Conservation (phyloP, 2,888 invertebrate species). For the Cataglyphis rosenhaueri region DNA sequence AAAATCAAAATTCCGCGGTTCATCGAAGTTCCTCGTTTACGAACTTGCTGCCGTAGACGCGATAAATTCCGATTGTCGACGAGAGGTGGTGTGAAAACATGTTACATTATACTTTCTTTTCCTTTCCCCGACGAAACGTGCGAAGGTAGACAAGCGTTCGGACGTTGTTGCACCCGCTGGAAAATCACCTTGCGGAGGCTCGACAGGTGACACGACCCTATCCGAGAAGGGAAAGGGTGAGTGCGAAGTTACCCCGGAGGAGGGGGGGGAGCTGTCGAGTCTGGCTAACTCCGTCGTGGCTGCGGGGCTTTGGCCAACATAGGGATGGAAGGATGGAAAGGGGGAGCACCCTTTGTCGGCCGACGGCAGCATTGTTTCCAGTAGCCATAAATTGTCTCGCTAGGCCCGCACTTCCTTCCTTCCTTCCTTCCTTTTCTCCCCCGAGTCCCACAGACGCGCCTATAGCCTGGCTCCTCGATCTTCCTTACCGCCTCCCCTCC, state of each 20-base stretch:
- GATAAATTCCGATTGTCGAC: constrained; percentile 47
- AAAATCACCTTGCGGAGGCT: constrained; percentile 53
- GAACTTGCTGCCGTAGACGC: constrained; percentile 32
- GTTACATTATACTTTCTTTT: background rate
- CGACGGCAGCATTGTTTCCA: constrained; percentile 79
- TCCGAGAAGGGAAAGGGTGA: constrained; percentile 17
- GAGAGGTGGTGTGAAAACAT: background rate
- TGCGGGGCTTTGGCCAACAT: constrained; percentile 49
- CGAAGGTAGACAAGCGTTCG: constrained; percentile 49
- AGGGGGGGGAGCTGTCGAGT: constrained; percentile 45
- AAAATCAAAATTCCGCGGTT: constrained; percentile 2
- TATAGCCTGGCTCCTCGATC: constrained; percentile 54
- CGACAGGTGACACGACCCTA: constrained; percentile 37
- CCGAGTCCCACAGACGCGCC: constrained; percentile 38
- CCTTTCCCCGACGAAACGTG: constrained; percentile 41
- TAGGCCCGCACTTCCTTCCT: constrained; percentile 76
- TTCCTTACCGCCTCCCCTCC: constrained; percentile 62
- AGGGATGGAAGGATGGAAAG: constrained; percentile 45
- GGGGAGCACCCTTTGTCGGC: constrained; percentile 73
- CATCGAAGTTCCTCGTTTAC: constrained; percentile 32
- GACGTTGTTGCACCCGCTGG: constrained; percentile 56
- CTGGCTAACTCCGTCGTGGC: constrained; percentile 68
- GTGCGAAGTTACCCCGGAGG: constrained; percentile 62
- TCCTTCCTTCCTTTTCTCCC: constrained; percentile 40
- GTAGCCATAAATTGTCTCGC: constrained; percentile 80